Base-by-base conservation (phyloP, 2,797 vertebrate genomes). In the Girardinus metallicus region DNA sequence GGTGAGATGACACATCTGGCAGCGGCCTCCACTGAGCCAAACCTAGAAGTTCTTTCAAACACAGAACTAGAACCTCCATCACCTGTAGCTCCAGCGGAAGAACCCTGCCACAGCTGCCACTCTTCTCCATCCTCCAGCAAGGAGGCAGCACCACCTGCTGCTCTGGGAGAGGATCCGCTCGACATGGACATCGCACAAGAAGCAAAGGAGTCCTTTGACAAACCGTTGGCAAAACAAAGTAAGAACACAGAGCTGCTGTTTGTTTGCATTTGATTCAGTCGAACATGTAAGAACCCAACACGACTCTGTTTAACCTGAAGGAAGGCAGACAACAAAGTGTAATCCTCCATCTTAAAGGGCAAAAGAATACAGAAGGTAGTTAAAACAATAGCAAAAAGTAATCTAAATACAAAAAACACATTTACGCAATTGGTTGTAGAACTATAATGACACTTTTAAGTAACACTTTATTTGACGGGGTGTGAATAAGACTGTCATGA, bases 91-190 rank as follows among this genome's bases (percentile, higher is more conserved):
- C 71, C 86, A 53, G 74, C 0, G 18, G 74, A 36, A 11, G 60
- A 68, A 51, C 79, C 47, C 64, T 85, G 86, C 74, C 83, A 85
- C 80, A 79, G 87, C 82, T 94, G 90, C 80, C 92, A 89, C 60
- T 76, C 81, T 11, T 78, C 78, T 79, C 72, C 87, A 8, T 34
- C 83, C 23, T 36, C 81, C 43, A 86, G 53, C 75, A 87, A 83
- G 47, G 86, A 86, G 34, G 53, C 64, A 60, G 80, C 51, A 5
- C 80, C 89, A 51, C 73, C 84, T 76, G 82, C 73, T 90, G 88
- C 49, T 80, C 31, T 55, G 34, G 81, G 16, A 73, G 85, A 51
- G 60, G 83, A 85, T 68, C 13, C 74, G 62, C 8, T 66, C 39
- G 76, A 31, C 18, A 41, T 43, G 44, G 83, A 84, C 49, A 0